A percentile compares a stretch with the other conserved stretches of the same genome.
phyloP scores from a whole-genome alignment of 2,888 invertebrate genomes.

The Allygus modestus region DNA sequence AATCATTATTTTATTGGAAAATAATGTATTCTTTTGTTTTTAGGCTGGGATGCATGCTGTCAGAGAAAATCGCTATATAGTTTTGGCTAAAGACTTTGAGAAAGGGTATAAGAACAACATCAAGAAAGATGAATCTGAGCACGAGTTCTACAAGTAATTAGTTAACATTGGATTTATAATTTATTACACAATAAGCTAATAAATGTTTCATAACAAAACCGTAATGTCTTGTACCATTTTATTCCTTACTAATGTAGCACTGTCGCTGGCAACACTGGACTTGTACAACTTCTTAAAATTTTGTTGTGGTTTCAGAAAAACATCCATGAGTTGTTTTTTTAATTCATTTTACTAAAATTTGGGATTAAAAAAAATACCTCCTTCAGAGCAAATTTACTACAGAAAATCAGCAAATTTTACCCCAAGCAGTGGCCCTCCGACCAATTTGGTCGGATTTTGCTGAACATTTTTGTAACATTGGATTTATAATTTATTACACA shows the following conservation, averaged over 20 bases:
- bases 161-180: background rate
- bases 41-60: conserved; percentile 99
- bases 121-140: conserved; percentile 99
- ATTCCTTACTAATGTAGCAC: background rate
- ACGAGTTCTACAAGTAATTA: conserved; percentile 98
- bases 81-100: conserved; percentile 99
- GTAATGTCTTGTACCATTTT: background rate
- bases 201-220: conserved; percentile 37
- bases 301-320: no score
- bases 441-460: no score
- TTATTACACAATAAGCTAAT: conserved; percentile 33
- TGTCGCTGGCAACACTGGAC: no score
- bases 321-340: no score
- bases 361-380: no score
- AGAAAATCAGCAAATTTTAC: no score
- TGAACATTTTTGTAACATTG: no score
- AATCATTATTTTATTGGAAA: no score
- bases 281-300: no score
- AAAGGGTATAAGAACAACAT: conserved; percentile 99
- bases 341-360: no score
- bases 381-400: no score
- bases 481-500: conserved; percentile 28
- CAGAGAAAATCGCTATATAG: conserved; percentile 98
- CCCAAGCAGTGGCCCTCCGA: no score
- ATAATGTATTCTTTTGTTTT: conserved; percentile 3